Evolutionary conservation across 2,113 vertebrate species (phyloP), one percentile per base, ranked within the genome.

Genomic region (Ctenodactylus gundi): DNA sequence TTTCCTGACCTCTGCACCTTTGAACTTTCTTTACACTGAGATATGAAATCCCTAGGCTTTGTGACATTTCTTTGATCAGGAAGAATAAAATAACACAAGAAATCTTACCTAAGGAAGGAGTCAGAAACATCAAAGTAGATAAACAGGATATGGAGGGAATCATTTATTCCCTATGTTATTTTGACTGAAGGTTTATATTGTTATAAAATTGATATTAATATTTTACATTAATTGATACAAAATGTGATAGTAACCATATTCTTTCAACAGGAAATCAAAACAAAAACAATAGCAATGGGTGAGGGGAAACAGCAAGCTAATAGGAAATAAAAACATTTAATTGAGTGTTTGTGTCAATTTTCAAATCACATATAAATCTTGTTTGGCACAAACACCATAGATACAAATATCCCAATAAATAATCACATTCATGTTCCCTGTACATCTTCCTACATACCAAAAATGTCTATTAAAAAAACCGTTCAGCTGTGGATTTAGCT

Each of bases 11-110:
- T 82, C 77, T 14, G 58, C 87, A 77, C 1, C 44, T 41, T 85
- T 95, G 57, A 72, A 78, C 94, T 91, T 95, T 91, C 49, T 91
- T 41, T 92, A 62, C 21, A 76, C 46, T 65, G 86, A 96, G 51
- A 93, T 92, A 95, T 46, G 31, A 95, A 97, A 90, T 91, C 85
- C 34, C 75, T 57, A 36, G 85, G 64, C n/a, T 88, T 87, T 94
- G 55, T 87, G 62, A 95, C 88, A 97, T 95, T 96, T 95, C 93
- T 96, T 95, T 97, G 88, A 96, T 97, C 80, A 77, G 23, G 21
- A 83, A 94, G 64, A 93, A 92, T 64, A 93, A 95, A 94, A 91
- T 85, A 92, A 81, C 67, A 93, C n/a, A 88, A 85, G 82, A 95
- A 94, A 95, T 96, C 76, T 75, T 89, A 75, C 85, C 46, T 93